A percentile compares a stretch with the other conserved stretches of the same genome.
Conservation (phyloP, 2,888 invertebrate genomes). For the Copidosoma aretas region DNA sequence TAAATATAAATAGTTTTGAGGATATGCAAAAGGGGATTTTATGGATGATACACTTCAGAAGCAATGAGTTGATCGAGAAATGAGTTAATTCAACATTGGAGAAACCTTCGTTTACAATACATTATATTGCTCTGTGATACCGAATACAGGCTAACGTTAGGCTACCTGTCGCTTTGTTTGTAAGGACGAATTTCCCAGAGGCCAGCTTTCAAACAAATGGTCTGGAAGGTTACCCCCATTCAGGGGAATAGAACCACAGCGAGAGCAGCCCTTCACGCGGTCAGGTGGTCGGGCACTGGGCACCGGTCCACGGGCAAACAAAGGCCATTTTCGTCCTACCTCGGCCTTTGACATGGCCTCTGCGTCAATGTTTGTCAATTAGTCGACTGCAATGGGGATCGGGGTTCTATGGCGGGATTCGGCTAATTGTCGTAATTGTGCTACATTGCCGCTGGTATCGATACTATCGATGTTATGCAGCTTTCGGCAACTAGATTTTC, state of each 20-base stretch:
- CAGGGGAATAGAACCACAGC: neutral
- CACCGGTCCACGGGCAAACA: conserved; percentile 26
- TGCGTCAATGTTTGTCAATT: conserved; percentile 42
- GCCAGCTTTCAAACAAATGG: conserved; percentile 48
- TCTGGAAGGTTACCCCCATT: conserved; percentile 46
- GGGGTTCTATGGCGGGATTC: too few relatives aligned
- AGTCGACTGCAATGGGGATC: conserved; percentile 25
- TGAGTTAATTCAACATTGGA: too few relatives aligned
- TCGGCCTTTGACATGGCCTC: conserved; percentile 6
- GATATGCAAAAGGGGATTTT: too few relatives aligned
- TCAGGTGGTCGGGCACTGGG: conserved; percentile 1
- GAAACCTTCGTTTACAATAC: too few relatives aligned
- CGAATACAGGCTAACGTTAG: neutral
- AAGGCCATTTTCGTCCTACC: conserved; percentile 25
- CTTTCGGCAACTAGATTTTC: too few relatives aligned
- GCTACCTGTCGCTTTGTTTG: conserved; percentile 44
- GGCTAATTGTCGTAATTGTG: too few relatives aligned
- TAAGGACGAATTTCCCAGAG: conserved; percentile 16
- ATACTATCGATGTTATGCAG: too few relatives aligned
- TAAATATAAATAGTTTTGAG: too few relatives aligned
- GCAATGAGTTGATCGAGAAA: too few relatives aligned
- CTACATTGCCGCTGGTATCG: too few relatives aligned
- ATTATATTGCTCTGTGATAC: too few relatives aligned
- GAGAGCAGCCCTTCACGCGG: neutral
- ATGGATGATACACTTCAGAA: too few relatives aligned